Evolutionary conservation across 2,113 vertebrate species (phyloP), one percentile per base, ranked within the genome.

Genomic region (Dipodomys ordii): DNA sequence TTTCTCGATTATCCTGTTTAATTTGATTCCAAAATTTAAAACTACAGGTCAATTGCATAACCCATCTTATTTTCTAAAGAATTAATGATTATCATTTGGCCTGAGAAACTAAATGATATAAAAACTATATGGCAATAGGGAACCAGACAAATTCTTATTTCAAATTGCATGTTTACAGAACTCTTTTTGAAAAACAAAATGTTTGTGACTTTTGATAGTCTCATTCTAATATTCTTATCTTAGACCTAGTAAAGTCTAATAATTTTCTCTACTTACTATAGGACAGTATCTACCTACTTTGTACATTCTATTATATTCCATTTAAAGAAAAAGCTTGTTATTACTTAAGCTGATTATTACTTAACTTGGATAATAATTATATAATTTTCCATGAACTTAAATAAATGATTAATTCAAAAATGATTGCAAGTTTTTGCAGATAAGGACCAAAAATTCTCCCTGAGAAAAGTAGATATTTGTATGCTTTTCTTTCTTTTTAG

Each of bases 1-100:
- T 39, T 35, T 90, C 25, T 87, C 11, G 12, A 11, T 39, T 73
- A 86, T 81, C 90, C 73, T 90, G 23, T 65, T 84, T 68, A 23
- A 22, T 93, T 87, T 76, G 73, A 57, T 65, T 77, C 20, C 35
- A 78, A 2, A 84, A 92, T 94, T 94, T 27, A 90, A 89, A 80
- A 28, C 0, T 8, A 64, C 2, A 39, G 27, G 49, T 3, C 20
- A 73, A 6, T 49, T 49, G 8, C 49, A 49, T 49, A 49, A 49
- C 12, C 49, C 8, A 12, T 49, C 49, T 49, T 49, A 49, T 49
- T 49, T 49, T 49, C 49, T 49, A 49, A 49, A 49, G 57, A 74
- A 65, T 82, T 73, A 19, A 13, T 92, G 20, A 73, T 62, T 67
- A 32, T 32, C 12, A 49, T 19, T 72, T 91, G 44, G 2, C 53